phyloP scores from a whole-genome alignment of 2,888 invertebrate genomes.

The Eristalinus sepulchralis region DNA sequence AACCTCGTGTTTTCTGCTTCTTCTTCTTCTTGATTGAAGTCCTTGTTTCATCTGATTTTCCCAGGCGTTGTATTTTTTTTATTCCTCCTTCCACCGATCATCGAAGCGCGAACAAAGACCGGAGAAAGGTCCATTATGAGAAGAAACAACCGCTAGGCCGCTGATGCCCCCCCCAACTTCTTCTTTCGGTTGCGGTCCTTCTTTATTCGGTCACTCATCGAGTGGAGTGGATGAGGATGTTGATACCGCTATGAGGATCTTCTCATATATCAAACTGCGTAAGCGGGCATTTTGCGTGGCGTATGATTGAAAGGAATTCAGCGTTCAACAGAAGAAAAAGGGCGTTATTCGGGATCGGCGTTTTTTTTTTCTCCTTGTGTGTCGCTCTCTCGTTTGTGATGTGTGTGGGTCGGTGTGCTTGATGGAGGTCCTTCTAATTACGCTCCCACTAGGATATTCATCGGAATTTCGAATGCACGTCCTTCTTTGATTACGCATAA shows the following conservation, averaged over 20 bases:
- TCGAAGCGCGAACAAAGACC: conserved; percentile 20
- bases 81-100: neutral
- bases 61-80: conserved; percentile 45
- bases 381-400: neutral
- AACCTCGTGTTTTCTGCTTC: neutral
- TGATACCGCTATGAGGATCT: conserved; percentile 69
- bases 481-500: conserved; percentile 63
- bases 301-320: conserved; percentile 55
- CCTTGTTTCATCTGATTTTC: conserved; percentile 53
- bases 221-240: conserved; percentile 68
- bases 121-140: conserved; percentile 64
- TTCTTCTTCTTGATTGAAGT: conserved; percentile 13
- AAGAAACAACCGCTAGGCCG: conserved; percentile 62
- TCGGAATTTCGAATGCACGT: conserved; percentile 35
- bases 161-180: neutral
- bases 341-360: conserved; percentile 25
- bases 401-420: neutral
- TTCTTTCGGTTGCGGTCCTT: conserved; percentile 6
- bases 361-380: conserved; percentile 25
- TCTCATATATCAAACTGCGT: conserved; percentile 68
- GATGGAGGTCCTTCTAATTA: conserved; percentile 58
- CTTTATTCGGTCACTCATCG: conserved; percentile 65
- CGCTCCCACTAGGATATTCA: conserved; percentile 63
- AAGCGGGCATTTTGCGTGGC: conserved; percentile 67
- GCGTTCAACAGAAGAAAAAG: conserved; percentile 20